Conservation (phyloP, 2,888 invertebrate species). For the Automeris io region DNA sequence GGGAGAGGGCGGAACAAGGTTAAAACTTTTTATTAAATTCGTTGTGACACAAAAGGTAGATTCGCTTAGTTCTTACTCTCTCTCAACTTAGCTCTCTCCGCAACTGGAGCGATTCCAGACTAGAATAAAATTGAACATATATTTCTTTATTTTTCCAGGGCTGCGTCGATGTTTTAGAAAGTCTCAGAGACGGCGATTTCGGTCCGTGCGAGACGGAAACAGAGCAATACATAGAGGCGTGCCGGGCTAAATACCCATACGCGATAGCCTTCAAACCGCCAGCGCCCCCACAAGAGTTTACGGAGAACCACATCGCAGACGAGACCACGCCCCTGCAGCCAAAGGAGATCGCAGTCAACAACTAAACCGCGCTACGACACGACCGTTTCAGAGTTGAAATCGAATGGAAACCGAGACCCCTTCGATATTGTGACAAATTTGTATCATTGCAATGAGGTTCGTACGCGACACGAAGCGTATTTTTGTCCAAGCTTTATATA, state of each 20-base stretch:
- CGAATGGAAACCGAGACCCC: constrained; percentile 2
- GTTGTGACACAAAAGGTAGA: too few relatives aligned
- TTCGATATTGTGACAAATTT: background rate
- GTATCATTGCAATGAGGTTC: background rate
- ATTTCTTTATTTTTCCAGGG: constrained; percentile 69
- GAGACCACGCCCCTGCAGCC: constrained; percentile 32
- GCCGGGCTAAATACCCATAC: constrained; percentile 86
- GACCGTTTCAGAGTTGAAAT: constrained; percentile 3
- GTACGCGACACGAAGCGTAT: background rate
- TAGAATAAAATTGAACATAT: background rate
- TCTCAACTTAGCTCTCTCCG: too few relatives aligned
- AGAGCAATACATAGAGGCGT: constrained; percentile 83
- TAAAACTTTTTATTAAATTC: too few relatives aligned
- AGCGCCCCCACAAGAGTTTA: constrained; percentile 16
- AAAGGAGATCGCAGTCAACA: constrained; percentile 41
- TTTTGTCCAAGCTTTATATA: too few relatives aligned
- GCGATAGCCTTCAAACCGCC: constrained; percentile 83
- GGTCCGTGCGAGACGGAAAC: constrained; percentile 83
- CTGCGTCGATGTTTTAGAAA: constrained; percentile 87
- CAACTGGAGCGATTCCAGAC: background rate
- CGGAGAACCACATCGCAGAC: constrained; percentile 14
- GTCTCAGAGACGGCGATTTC: constrained; percentile 87
- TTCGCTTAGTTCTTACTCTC: too few relatives aligned
- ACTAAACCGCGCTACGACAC: constrained; percentile 26
- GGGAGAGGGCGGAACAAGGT: too few relatives aligned